These are phyloP conservation scores for Akabosia matsudoensis DNA, from an alignment of 1,140 invertebrate genomes.

Conservation along the genomic window DNA sequence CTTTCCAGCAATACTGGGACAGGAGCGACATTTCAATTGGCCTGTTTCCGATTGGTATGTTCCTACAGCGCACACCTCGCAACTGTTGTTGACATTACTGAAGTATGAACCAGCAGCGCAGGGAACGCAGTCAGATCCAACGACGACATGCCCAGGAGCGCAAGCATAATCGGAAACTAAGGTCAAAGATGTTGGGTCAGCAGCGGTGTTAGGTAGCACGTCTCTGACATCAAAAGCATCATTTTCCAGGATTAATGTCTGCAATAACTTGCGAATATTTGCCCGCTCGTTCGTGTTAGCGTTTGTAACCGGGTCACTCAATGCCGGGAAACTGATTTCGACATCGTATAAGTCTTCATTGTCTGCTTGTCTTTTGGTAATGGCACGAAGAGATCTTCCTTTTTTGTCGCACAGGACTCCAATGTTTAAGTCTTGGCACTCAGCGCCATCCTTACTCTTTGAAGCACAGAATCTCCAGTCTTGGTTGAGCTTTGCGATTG, in stretches of 20 bases:
- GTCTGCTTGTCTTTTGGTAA: conserved; percentile 63
- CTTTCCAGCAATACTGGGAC: conserved; percentile 79
- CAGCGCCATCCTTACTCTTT: conserved; percentile 50
- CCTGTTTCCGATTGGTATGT: conserved; percentile 92
- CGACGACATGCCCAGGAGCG: conserved; percentile 84
- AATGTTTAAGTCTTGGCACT: conserved; percentile 83
- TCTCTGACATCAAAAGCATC: conserved; percentile 89
- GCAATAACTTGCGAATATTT: conserved; percentile 73
- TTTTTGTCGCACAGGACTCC: conserved; percentile 76
- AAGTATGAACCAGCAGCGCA: conserved; percentile 90
- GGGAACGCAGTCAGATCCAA: conserved; percentile 87
- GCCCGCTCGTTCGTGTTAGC: conserved; percentile 80
- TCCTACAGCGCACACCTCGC: conserved; percentile 79
- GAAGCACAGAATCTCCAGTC: conserved; percentile 47
- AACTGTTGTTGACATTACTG: conserved; percentile 69
- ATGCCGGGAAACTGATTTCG: conserved; percentile 72
- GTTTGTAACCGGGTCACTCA: conserved; percentile 86
- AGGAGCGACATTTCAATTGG: conserved; percentile 79
- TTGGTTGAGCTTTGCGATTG: conserved; percentile 81
- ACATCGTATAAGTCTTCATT: conserved; percentile 69
- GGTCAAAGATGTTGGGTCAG: conserved; percentile 81
- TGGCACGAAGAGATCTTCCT: conserved; percentile 57
- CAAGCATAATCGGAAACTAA: conserved; percentile 89
- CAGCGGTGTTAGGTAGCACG: conserved; percentile 83
- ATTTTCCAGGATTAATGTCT: conserved; percentile 83